Base-by-base conservation (phyloP, 2,113 vertebrate genomes). In the Carassius carassius region DNA sequence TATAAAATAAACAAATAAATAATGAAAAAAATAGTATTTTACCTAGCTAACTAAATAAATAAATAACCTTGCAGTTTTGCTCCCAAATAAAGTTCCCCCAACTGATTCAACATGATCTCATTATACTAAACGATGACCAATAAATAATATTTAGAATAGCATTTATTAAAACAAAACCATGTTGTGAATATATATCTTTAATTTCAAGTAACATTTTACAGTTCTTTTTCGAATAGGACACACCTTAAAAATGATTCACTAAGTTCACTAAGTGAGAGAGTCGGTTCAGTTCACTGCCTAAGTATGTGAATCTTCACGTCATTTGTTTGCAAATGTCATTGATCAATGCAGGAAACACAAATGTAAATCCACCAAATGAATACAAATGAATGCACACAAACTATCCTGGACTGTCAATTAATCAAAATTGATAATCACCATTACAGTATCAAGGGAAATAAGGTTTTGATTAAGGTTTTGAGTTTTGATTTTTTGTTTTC, bases 371-470 rank as follows among this genome's bases (percentile, higher is more conserved):
- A 25, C 23, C 25, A 13, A 35, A 69, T 17, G 29, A 67, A 67
- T 67, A 32, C 5, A 3, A 6, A 72, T n/a, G 37, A 72, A 73
- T 21, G 4, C 37, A 9, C 67, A 72, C 37, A 41, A 73, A 37
- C 35, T 69, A 29, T 9, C 65, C 65, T 16, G 4, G 62, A 63
- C 62, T 25, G 11, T 23, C 37, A 47, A 73, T 76, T 54, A 19
- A 32, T 54, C 14, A 0, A 16, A 76, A 76, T 54, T 51, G 10
- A 25, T 32, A 54, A 76, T 19, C n/a, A 8, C 47, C 17, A 14
- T 76, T 51, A 76, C 3, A 76, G 14, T 51, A 75, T 51, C 73
- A 25, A 75, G 73, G 72, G 44, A 49, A 75, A 51, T 75, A 51
- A 51, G 3, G 23, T n/a, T n/a, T n/a, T n/a, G n/a, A n/a, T n/a